Evolutionary conservation across 1,140 invertebrate species (phyloP).

Genomic region (Drosophila neocordata): DNA sequence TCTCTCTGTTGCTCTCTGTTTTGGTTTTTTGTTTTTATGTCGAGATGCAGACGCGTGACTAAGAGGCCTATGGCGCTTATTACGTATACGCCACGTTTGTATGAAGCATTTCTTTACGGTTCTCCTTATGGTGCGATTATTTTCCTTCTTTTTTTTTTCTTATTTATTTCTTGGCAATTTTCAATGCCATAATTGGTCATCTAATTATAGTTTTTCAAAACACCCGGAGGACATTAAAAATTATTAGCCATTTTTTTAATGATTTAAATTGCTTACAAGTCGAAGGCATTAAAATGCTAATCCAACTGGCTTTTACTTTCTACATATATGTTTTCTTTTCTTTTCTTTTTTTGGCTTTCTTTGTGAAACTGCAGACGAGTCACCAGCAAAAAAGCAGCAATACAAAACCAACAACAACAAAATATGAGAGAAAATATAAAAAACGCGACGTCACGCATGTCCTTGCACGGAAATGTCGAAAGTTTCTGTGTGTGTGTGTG

Average conservation of each 20-base stretch:
- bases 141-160: conserved; percentile 29
- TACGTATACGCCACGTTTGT: conserved; percentile 44
- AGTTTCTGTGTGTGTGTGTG: conserved; percentile 34
- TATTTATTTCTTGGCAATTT: conserved; percentile 25
- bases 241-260: conserved; percentile 44
- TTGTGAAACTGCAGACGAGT: conserved; percentile 41
- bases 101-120: conserved; percentile 3
- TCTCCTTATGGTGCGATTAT: conserved; percentile 20
- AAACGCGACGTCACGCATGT: conserved; percentile 59
- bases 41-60: conserved; percentile 52
- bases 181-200: conserved; percentile 57
- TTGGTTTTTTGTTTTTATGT: conserved; percentile 13
- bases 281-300: conserved; percentile 41
- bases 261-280: conserved; percentile 36
- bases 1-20: not conserved
- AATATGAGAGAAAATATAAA: conserved; percentile 28
- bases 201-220: conserved; percentile 50
- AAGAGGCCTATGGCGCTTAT: conserved; percentile 32
- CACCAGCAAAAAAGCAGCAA: conserved; percentile 36
- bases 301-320: conserved; percentile 22
- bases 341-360: not conserved
- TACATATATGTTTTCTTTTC: not conserved
- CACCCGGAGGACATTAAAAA: conserved; percentile 45
- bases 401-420: conserved; percentile 27
- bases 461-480: conserved; percentile 60